Evolutionary conservation across 2,797 vertebrate species (phyloP).

Genomic region (Tachyglossus aculeatus): DNA sequence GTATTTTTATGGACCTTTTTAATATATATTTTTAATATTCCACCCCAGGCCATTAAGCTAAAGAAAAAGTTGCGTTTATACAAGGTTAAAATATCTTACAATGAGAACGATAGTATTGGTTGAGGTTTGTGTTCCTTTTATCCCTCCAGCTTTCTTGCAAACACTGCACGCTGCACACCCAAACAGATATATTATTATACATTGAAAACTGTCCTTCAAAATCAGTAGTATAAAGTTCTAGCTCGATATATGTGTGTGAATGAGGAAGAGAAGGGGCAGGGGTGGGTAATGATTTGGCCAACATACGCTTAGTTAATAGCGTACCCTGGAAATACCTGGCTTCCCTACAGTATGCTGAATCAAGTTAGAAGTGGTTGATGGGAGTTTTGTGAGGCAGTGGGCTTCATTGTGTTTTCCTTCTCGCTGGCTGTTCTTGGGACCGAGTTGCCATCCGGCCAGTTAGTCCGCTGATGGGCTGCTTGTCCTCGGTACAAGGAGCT

Average conservation of each 20-base stretch:
- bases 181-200: conserved; percentile 69
- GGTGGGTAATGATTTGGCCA: background rate
- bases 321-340: background rate
- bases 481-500: conserved; percentile 53
- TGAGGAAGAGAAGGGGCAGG: background rate
- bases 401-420: conserved; percentile 30
- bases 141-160: conserved; percentile 61
- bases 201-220: conserved; percentile 72
- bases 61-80: conserved; percentile 72
- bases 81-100: conserved; percentile 80
- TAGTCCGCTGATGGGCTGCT: conserved; percentile 1
- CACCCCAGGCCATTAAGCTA: conserved; percentile 78
- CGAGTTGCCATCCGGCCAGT: conserved; percentile 40
- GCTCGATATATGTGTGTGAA: conserved; percentile 60
- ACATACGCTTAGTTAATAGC: conserved; percentile 26
- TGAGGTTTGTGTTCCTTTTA: conserved; percentile 73
- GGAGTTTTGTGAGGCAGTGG: background rate
- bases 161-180: conserved; percentile 75
- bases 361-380: background rate
- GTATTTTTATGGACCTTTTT: conserved; percentile 60
- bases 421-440: conserved; percentile 54
- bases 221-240: conserved; percentile 85
- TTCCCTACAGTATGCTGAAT: background rate
- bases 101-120: conserved; percentile 63
- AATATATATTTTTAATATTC: conserved; percentile 61